Evolutionary conservation across 2,113 vertebrate species (phyloP), one percentile per base, ranked within the genome.

Genomic region (Chitala chitala): DNA sequence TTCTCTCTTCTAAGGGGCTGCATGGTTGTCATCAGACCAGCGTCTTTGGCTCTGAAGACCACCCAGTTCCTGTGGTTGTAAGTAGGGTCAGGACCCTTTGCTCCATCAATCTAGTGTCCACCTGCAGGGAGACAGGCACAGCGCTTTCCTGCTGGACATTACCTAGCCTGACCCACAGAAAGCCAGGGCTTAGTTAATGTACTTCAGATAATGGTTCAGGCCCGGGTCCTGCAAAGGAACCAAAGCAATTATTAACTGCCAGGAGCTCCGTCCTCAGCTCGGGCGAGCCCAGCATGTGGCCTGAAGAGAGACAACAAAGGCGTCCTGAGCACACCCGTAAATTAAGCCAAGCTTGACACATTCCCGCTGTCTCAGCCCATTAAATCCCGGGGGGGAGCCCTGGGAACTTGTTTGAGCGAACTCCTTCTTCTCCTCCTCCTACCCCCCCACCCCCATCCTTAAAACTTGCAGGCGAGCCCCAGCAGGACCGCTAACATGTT

Each of bases 261-360:
- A 56, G 56, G 26, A 64, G 51, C 26, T 15, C 46, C 36, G 48
- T 36, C 26, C 48, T 9, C 48, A 26, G 12, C 46, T 31, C 65
- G 26, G 15, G 66, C 4, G 54, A 53, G 54, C 46, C 12, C 80
- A 83, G 84, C 86, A 85, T 85, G 84, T 64, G 74, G 79, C 85
- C 79, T 75, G 56, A 76, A 80, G 75, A 78, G 70, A 78, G 78
- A 84, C 78, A 66, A 77, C 77, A 81, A 80, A 85, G 83, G 79
- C 78, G 74, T 63, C 59, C 76, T 59, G 84, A 69, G 80, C 82
- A 76, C 74, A 75, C 71, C 76, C 82, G 69, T 84, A 87, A 86
- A 85, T 80, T 82, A 79, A 84, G 77, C 79, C 75, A 74, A 81
- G 73, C 79, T 76, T 84, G 84, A 86, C 83, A 82, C 77, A 83